A percentile compares a stretch with the other conserved stretches of the same genome.
These are phyloP conservation scores for Euthynnus affinis DNA, from an alignment of 2,797 vertebrate genomes.

Conservation along the genomic window DNA sequence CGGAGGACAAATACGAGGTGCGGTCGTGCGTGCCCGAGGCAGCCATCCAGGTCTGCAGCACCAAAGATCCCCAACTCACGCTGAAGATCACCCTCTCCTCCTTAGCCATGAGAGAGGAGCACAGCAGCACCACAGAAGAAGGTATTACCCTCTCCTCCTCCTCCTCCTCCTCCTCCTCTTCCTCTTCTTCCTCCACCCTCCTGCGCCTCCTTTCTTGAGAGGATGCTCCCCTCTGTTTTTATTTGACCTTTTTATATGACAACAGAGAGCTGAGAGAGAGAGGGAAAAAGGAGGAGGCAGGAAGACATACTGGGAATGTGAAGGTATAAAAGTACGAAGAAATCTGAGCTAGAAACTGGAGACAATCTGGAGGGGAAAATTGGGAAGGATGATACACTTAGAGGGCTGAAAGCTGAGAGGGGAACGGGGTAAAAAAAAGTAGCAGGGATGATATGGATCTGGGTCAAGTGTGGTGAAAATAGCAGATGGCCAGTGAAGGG, in stretches of 20 bases:
- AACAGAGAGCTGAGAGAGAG: conserved; percentile 11
- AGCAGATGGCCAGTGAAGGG: conserved; percentile 37
- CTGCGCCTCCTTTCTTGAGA: conserved; percentile 12
- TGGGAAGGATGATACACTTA: conserved; percentile 13
- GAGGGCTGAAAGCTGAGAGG: conserved; percentile 53
- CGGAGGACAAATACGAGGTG: conserved; percentile 92
- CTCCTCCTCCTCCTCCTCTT: no score
- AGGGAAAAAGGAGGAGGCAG: neutral
- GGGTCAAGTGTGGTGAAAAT: conserved; percentile 48
- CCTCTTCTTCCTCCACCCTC: neutral
- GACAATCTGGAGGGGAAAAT: conserved; percentile 1
- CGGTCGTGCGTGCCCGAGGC: conserved; percentile 90
- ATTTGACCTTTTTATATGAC: conserved; percentile 49
- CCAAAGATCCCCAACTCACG: conserved; percentile 89
- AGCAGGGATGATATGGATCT: conserved; percentile 61
- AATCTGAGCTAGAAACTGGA: conserved; percentile 24
- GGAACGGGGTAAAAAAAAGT: conserved; percentile 7
- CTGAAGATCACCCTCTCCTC: conserved; percentile 95
- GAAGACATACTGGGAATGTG: neutral
- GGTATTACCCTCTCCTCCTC: conserved; percentile 79
- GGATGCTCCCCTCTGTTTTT: conserved; percentile 18
- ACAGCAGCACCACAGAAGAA: conserved; percentile 87
- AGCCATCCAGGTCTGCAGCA: conserved; percentile 90
- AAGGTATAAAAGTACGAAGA: neutral
- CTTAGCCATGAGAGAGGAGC: conserved; percentile 90